phyloP scores from a whole-genome alignment of 37 sponge, comb jelly and placozoan genomes.

The Eunapius fragilis region DNA sequence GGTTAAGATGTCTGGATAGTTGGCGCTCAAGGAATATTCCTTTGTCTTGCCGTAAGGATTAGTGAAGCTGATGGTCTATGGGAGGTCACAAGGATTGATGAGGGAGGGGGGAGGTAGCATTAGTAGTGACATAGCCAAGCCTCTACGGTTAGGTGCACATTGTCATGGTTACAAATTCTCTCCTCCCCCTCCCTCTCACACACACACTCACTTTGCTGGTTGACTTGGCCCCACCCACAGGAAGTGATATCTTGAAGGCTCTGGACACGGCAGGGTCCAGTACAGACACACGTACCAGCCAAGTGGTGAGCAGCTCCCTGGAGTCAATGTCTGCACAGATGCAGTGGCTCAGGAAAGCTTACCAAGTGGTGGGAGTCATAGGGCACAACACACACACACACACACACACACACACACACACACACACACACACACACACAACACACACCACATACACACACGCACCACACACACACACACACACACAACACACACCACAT shows the following conservation, averaged over 20 bases:
- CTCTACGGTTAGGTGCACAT: no score
- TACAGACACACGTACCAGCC: slow-evolving; percentile 6
- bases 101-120: no score
- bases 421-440: no score
- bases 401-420: no score
- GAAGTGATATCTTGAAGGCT: slow-evolving; percentile 50
- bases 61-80: slow-evolving; percentile 57
- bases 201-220: slow-evolving; percentile 5
- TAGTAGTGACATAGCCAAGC: no score
- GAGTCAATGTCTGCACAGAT: slow-evolving; percentile 7
- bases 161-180: neutral
- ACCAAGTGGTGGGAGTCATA: no score
- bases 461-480: no score
- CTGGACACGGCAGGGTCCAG: slow-evolving; percentile 27
- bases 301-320: neutral
- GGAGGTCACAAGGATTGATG: no score
- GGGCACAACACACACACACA: no score
- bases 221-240: slow-evolving; percentile 6
- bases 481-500: no score
- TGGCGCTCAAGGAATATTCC: slow-evolving; percentile 32
- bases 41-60: slow-evolving; percentile 68
- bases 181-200: neutral
- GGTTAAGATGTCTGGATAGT: slow-evolving; percentile 15
- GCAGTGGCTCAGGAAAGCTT: no score
- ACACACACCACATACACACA: no score